Base-by-base conservation (phyloP, 1,140 invertebrate genomes). In the Drosophila aff. region DNA sequence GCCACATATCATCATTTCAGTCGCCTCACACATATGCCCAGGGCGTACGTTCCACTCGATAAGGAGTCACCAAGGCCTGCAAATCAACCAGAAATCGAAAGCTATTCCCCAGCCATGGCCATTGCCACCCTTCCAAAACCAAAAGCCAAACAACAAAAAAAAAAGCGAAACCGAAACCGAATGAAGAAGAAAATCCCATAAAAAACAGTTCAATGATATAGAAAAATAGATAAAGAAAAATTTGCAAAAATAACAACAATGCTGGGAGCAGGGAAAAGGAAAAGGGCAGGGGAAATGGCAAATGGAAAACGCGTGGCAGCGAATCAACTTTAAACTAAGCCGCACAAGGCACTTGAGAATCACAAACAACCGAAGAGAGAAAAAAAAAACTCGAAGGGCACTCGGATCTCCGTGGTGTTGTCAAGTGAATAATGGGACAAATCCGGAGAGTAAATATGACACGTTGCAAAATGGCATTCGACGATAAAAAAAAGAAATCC, bases 361-460 rank as follows among this genome's bases (percentile, higher is more conserved):
- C 63, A 40, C 53, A 57, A 57, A 55, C 52, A 55, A 55, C 52
- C n/a, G 31, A 53, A 38, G 65, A 18, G 10, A 31, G 26, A 46
- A 64, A 44, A 65, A n/a, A 65, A 66, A 28, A 16, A 28, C 60
- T 40, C 28, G 60, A 49, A 78, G 33, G 44, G n/a, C 41, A 75
- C 73, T 57, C 28, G 23, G 55, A 77, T 67, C 52, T 50, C 31
- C 41, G 65, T 53, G 61, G 67, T 64, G 72, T 83, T 87, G 84
- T 89, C 85, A 90, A 89, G 84, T 89, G 84, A 89, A 89, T 89
- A 89, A 89, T 89, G 84, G 84, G 74, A 74, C 84, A 89, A 89
- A 89, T 89, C 85, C 84, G 78, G 71, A 89, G 80, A 76, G 84
- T 89, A 89, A 89, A 89, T 89, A 84, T 89, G 85, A 90, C 85